Percentiles rank a stretch among this genome's conserved stretches.
phyloP scores from a whole-genome alignment of 1,140 invertebrate species.

The Ips typographus region DNA sequence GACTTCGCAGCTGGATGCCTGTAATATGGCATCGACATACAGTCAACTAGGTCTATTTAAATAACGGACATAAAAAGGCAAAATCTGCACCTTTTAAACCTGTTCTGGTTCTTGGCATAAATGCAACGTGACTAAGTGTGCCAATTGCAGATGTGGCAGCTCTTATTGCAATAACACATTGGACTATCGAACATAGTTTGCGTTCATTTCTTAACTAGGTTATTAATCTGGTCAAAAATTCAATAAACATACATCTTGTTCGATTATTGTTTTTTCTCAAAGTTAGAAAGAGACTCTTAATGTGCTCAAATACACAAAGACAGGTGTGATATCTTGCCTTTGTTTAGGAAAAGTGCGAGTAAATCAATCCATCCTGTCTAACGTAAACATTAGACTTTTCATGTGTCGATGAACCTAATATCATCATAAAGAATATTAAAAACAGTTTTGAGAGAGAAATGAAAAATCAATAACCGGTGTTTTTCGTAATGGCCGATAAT shows the following conservation, averaged over 20 bases:
- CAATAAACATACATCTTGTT: too few relatives aligned
- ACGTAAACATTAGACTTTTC: slow-evolving; percentile 24
- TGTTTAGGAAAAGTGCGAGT: slow-evolving; percentile 1
- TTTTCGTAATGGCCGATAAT: slow-evolving; percentile 26
- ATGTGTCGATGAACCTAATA: slow-evolving; percentile 25
- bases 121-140: too few relatives aligned
- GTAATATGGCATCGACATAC: too few relatives aligned
- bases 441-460: background rate
- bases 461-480: background rate
- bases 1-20: too few relatives aligned
- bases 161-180: too few relatives aligned
- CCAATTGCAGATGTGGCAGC: too few relatives aligned
- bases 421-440: background rate
- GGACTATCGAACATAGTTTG: too few relatives aligned
- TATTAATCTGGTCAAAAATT: background rate
- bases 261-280: slow-evolving; percentile 12
- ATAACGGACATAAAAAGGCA: too few relatives aligned
- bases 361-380: slow-evolving; percentile 16
- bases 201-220: background rate
- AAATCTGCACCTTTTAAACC: too few relatives aligned
- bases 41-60: too few relatives aligned
- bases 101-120: too few relatives aligned
- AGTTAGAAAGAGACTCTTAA: slow-evolving; percentile 7
- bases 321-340: slow-evolving; percentile 22
- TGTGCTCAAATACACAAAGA: slow-evolving; percentile 20